Base-by-base conservation (phyloP, 2,797 vertebrate species). In the Lindbergichthys nudifrons region DNA sequence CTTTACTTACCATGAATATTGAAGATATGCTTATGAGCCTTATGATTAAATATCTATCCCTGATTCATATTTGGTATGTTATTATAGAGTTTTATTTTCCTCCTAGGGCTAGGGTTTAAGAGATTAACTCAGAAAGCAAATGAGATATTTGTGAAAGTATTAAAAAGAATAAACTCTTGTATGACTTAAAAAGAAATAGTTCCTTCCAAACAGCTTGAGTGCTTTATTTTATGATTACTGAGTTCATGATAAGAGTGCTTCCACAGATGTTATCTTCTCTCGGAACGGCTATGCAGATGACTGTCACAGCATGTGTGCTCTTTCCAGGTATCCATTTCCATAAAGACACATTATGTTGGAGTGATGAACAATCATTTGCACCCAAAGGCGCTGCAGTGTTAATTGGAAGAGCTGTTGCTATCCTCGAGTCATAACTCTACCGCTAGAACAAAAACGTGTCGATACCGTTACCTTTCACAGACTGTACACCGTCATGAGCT, bases 311-410 rank as follows among this genome's bases (percentile, higher is more conserved):
- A 4, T 30, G 54, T 54, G 61, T 32, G 19, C 1, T 6, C 32
- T 83, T 89, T 67, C 15, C 43, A 75, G 79, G 57, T 76, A 77
- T 72, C 42, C 26, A 39, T 85, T 87, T 89, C 75, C 71, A 88
- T 72, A 73, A 85, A 73, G 64, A 70, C 81, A 69, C 75, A 86
- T 87, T 81, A 85, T 43, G 60, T 11, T 26, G 57, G 71, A 45
- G 72, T 67, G 78, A 81, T 65, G 78, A 86, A 67, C 26, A 71
- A 73, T 88, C 66, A 83, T 87, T 86, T 79, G 68, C 69, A 71
- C 70, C 77, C 62, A 46, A 43, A 75, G 69, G 78, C 63, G 4
- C 46, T 1, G 46, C 23, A 0, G 70, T 73, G 87, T 83, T 87
- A 88, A 90, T 81, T 84, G 80, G 83, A 60, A 64, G 64, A 83